Base-by-base conservation (phyloP, 30 jellyfish, hydroid and myxozoan genomes). In the Cassiopea xamachana region DNA sequence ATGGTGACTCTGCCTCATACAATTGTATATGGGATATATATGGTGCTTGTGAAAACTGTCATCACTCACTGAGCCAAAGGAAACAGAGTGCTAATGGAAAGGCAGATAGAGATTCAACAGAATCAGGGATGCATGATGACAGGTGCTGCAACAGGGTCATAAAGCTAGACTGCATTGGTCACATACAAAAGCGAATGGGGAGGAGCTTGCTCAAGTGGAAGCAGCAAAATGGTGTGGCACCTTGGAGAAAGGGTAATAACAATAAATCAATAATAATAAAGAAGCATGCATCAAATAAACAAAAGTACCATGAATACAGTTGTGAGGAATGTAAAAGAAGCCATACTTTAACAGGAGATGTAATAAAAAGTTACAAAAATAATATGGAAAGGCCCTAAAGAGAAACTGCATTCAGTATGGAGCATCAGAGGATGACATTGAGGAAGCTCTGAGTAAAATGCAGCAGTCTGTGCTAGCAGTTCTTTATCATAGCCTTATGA, bases 141-240 rank as follows among this genome's bases (percentile, higher is more conserved):
- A 13, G 12, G 7, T 5, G 13, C 69, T 82, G 90, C 49, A 50
- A 82, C 71, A 55, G 86, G 48, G 92, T 84, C 69, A n/a, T 46
- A 16, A 84, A 84, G 77, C 79, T 84, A 1, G 92, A 84, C 86
- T 84, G 92, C 71, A 74, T 84, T 69, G 86, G 92, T 39, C 85
- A 84, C 51, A 55, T 71, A 46, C 86, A 84, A 49, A 84, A 84
- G 61, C 78, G 86, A 27, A 70, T 84, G 86, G 92, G 92, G 71
- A 84, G 59, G 59, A 73, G 59, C 79, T 69, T 84, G 60, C 27
- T 84, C 7, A 39, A 79, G 8, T 82, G 82, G 90, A 82, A 82
- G 76, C 90, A 82, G 49, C 45, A 61, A 44, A 45, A 64, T 82
- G 90, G 90, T 6, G n/a, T 16, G n/a, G 7, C 8, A 39, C 69